Percentiles rank a stretch among this genome's conserved stretches.
phyloP scores from a whole-genome alignment of 2,888 invertebrate species.

The Tetragonula carbonaria region DNA sequence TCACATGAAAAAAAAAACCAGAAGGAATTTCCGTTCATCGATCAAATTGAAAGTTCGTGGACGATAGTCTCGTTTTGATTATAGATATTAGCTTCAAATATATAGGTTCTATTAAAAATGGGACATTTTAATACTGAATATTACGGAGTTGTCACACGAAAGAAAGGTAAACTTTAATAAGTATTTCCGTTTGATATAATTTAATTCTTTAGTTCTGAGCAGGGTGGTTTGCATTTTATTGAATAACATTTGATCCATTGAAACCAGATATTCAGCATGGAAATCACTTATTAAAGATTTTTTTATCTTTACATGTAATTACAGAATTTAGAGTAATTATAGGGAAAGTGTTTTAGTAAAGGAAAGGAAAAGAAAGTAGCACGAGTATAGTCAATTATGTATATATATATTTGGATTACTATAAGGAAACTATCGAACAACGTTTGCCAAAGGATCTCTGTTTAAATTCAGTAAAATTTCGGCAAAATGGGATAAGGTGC shows the following conservation, averaged over 20 bases:
- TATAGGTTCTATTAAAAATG: slow-evolving; percentile 40
- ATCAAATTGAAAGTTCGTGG: slow-evolving; percentile 6
- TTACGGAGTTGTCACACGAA: slow-evolving; percentile 13
- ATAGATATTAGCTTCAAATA: slow-evolving; percentile 11
- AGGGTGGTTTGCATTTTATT: background rate
- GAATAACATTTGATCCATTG: slow-evolving; percentile 12
- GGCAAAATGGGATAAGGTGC: slow-evolving; percentile 8
- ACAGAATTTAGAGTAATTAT: slow-evolving; percentile 58
- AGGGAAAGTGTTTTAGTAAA: slow-evolving; percentile 57
- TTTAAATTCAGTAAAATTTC: slow-evolving; percentile 45
- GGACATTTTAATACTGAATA: slow-evolving; percentile 20
- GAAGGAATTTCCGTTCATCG: background rate
- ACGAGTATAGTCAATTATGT: slow-evolving; percentile 63
- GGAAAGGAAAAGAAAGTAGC: slow-evolving; percentile 17
- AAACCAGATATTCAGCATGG: slow-evolving; percentile 47
- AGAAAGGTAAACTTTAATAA: slow-evolving; percentile 32
- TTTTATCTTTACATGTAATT: slow-evolving; percentile 45
- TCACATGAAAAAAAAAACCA: background rate
- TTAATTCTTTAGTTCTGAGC: background rate
- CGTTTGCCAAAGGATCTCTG: slow-evolving; percentile 34
- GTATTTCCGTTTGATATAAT: slow-evolving; percentile 14
- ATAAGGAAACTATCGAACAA: slow-evolving; percentile 43
- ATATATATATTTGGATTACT: slow-evolving; percentile 60
- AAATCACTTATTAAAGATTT: slow-evolving; percentile 60
- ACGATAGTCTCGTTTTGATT: slow-evolving; percentile 48